Evolutionary conservation across 2,797 vertebrate species (phyloP), one percentile per base, ranked within the genome.

Genomic region (Poecilia wingei): DNA sequence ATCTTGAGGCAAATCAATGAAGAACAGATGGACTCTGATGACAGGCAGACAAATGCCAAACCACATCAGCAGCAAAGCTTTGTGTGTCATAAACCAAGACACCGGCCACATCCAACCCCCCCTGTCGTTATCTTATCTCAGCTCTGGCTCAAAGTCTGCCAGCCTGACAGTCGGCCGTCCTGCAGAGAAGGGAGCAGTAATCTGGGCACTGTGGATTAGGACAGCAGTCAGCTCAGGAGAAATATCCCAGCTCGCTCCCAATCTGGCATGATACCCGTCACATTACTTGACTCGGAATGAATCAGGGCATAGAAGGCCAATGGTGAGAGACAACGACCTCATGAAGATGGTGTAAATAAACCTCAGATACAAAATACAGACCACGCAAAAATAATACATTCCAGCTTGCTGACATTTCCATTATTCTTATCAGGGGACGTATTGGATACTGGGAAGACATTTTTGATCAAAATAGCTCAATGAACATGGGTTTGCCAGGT

Each of bases 161-260:
- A 33, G 70, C 55, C 68, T 72, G 82, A 86, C 85, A 85, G 85
- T 82, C 71, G 72, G 70, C 82, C 87, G 39, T 85, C 72, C 81
- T 73, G 78, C 83, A 79, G 79, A 77, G 88, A 80, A 61, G 71
- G 79, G 77, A 75, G 78, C 53, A 4, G 74, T 94, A 94, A 93
- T 94, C 93, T 89, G 90, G 86, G 85, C 68, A 79, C 47, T 79
- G 85, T 87, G 91, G 92, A 93, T 95, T 95, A 94, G 81, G 85
- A 86, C 53, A 7, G 74, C 85, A 89, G 92, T 81, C 87, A 66
- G 84, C 87, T 82, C 87, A 84, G 80, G 86, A 90, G 85, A 92
- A 90, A 91, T 86, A 88, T 90, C 91, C 86, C 84, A 72, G 64
- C 84, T 88, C 86, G 84, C 84, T 89, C 88, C 82, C 88, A 92